Percentiles rank a stretch among this genome's conserved stretches.
Evolutionary conservation across 2,888 invertebrate genomes (phyloP).

Genomic region (Pristionchus maxplancki): DNA sequence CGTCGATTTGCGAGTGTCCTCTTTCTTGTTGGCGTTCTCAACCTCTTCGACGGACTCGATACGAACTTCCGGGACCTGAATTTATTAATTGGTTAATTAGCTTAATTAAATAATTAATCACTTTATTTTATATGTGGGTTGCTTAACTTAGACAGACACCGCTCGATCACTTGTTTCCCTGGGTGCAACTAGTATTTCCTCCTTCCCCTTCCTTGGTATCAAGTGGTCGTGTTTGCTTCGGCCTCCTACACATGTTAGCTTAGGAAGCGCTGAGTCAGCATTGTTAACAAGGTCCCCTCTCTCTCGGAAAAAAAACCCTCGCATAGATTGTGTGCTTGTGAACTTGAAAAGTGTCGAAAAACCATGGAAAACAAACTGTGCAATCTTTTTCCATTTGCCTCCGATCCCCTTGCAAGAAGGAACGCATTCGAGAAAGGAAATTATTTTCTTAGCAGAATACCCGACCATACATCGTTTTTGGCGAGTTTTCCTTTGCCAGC

Average conservation of each 20-base stretch:
- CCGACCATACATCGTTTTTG: too few relatives aligned
- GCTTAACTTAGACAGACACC: not conserved
- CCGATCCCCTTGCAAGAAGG: too few relatives aligned
- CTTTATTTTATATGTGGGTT: not conserved
- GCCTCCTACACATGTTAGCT: conserved; percentile 10
- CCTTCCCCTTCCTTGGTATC: not conserved
- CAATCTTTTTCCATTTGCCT: too few relatives aligned
- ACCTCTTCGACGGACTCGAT: conserved; percentile 33
- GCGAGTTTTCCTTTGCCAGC: too few relatives aligned
- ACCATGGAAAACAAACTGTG: too few relatives aligned
- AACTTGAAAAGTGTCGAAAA: too few relatives aligned
- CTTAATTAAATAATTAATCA: not conserved
- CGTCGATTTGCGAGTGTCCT: not conserved
- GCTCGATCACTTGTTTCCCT: not conserved
- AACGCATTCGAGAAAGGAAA: too few relatives aligned
- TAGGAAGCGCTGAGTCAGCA: conserved; percentile 17
- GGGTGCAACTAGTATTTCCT: not conserved
- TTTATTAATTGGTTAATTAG: not conserved
- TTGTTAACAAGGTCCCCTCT: conserved; percentile 2
- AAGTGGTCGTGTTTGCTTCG: not conserved
- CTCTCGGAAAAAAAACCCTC: too few relatives aligned
- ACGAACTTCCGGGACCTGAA: conserved; percentile 46
- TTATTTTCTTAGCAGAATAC: too few relatives aligned
- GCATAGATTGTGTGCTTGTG: too few relatives aligned
- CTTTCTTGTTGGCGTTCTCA: conserved; percentile 6